These are phyloP conservation scores for Martes martes DNA, from an alignment of 2,113 vertebrate genomes.

Conservation along the genomic window DNA sequence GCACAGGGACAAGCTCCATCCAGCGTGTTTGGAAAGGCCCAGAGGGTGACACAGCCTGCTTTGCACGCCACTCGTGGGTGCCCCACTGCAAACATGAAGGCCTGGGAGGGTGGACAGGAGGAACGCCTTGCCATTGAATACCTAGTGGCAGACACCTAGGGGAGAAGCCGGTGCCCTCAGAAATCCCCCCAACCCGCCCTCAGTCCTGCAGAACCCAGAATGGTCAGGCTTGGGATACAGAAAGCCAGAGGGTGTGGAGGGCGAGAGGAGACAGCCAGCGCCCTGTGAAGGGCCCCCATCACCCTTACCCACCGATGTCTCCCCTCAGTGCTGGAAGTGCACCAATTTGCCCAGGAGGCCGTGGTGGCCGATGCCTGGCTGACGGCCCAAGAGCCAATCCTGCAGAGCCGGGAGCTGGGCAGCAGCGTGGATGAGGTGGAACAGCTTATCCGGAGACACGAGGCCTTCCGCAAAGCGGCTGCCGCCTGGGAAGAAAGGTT, in stretches of 20 bases:
- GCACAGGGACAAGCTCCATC: not conserved
- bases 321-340: slow-evolving; percentile 91
- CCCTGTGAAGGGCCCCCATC: not conserved
- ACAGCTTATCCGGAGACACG: slow-evolving; percentile 94
- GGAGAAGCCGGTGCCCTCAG: not conserved
- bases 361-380: slow-evolving; percentile 96
- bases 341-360: slow-evolving; percentile 97
- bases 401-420: slow-evolving; percentile 93
- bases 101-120: not conserved
- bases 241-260: not conserved
- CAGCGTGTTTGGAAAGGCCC: not conserved
- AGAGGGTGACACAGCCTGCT: not conserved
- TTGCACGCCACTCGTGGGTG: not conserved
- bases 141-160: not conserved
- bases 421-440: slow-evolving; percentile 96
- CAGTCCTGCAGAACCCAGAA: not conserved
- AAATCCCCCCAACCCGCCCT: not conserved
- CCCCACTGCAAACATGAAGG: not conserved
- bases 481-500: slow-evolving; percentile 96
- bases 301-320: not conserved
- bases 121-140: not conserved
- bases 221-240: not conserved
- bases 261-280: not conserved
- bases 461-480: slow-evolving; percentile 94
- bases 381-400: slow-evolving; percentile 91